Evolutionary conservation across 30 jellyfish, hydroid and myxozoan species (phyloP).

Genomic region (Catostylus mosaicus): DNA sequence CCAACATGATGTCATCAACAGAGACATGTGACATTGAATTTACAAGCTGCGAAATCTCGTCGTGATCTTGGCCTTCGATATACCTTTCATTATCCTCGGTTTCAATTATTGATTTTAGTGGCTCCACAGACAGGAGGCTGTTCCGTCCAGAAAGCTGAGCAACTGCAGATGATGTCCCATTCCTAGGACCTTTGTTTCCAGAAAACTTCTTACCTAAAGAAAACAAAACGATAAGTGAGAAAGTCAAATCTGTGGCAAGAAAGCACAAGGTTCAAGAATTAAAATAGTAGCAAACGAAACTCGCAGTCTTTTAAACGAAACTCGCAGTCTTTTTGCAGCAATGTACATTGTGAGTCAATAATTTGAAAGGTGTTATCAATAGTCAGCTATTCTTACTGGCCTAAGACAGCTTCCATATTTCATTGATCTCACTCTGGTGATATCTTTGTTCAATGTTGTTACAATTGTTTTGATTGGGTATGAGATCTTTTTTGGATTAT

Average conservation of each 20-base stretch:
- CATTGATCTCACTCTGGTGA: too few species aligned
- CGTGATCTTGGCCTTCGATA: constrained; percentile 4
- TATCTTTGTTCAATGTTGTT: too few species aligned
- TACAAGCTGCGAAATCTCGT: neutral
- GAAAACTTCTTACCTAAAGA: neutral
- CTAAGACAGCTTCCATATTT: too few species aligned
- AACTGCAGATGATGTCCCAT: neutral
- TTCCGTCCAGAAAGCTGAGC: neutral
- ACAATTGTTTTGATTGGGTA: too few species aligned
- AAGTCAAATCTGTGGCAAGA: neutral
- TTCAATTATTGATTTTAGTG: constrained; percentile 37
- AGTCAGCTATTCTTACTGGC: too few species aligned
- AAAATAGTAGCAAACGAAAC: neutral
- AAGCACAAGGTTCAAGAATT: neutral
- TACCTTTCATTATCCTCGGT: constrained; percentile 29
- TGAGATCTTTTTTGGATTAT: too few species aligned
- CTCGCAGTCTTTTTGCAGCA: too few species aligned
- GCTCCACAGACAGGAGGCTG: constrained; percentile 22
- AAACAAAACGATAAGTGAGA: neutral
- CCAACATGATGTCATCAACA: constrained; percentile 1
- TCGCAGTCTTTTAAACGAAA: too few species aligned
- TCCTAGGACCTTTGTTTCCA: neutral
- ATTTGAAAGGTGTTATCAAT: too few species aligned
- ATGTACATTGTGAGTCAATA: too few species aligned
- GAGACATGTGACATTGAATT: neutral